Base-by-base conservation (phyloP, 2,797 vertebrate species). In the Sylvilagus floridanus region DNA sequence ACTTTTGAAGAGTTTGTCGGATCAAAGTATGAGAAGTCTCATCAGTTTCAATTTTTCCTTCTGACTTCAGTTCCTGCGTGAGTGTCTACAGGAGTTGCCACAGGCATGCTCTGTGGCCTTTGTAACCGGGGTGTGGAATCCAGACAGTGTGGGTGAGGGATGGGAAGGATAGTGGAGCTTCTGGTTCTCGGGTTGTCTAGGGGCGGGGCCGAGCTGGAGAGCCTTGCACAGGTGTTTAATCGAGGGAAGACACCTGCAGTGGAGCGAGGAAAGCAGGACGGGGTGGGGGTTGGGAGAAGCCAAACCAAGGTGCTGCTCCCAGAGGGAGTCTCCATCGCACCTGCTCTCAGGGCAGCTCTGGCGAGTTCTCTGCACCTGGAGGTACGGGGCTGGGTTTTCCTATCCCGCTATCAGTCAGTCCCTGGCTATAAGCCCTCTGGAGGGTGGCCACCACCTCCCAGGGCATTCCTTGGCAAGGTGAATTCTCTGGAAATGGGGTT, bases 1-100 rank as follows among this genome's bases (percentile, higher is more conserved):
- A 0, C 91, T 90, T 93, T 22, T 84, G 94, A 72, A 82, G 21
- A 65, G 13, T 35, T 92, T 88, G 54, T 35, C 50, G 75, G 50
- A 42, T 42, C 42, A 7, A 52, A 26, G 26, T 60, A 75, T 57
- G 50, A 54, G 24, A 5, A 21, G 21, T 78, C 12, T 30, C 10
- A 21, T 17, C 8, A 30, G 32, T 72, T 63, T 89, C 50, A 90
- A 6, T 17, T 82, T 88, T 63, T 82, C 28, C 35, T 78, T 24
- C 47, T 77, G 57, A 13, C 30, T 75, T 19, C 12, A 62, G 9
- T 17, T 69, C 24, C 11, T 50, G 11, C 5, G 63, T 22, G 71
- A 65, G 9, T 85, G n/a, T 17, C 28, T 28, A 21, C 21, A 8
- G 19, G 63, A 32, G 14, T 90, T 26, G 72, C 24, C 21, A 14